A percentile compares a stretch with the other conserved stretches of the same genome.
These are phyloP conservation scores for Mareca strepera DNA, from an alignment of 2,797 vertebrate genomes.

Conservation along the genomic window DNA sequence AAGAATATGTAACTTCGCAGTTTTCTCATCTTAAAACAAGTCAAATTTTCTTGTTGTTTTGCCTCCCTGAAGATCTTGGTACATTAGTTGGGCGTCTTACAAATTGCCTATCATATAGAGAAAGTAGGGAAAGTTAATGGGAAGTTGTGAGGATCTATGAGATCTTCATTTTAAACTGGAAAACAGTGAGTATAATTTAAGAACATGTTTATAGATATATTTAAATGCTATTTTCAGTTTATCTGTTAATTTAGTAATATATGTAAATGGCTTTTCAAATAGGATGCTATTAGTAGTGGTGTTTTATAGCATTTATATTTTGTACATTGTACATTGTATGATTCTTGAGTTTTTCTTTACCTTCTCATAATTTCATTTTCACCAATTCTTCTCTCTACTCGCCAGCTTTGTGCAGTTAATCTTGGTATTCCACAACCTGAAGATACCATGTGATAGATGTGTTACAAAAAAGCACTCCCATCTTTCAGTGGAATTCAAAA, in stretches of 20 bases:
- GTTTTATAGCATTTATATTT: not conserved
- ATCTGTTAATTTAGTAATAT: not conserved
- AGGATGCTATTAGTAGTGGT: not conserved
- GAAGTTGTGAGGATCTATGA: not conserved
- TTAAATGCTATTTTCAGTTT: not conserved
- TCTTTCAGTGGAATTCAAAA: slow-evolving; percentile 82
- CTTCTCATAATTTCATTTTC: not conserved
- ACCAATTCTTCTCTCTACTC: not conserved
- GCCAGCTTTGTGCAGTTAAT: slow-evolving; percentile 72
- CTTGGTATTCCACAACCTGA: slow-evolving; percentile 80
- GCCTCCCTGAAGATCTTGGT: not conserved
- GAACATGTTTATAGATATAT: not conserved
- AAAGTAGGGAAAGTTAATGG: not conserved
- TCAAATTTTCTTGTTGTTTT: not conserved
- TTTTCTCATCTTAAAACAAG: not conserved
- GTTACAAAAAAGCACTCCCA: slow-evolving; percentile 79
- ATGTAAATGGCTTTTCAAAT: not conserved
- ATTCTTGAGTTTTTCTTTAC: not conserved
- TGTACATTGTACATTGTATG: not conserved
- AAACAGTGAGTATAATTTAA: not conserved
- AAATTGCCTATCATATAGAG: not conserved
- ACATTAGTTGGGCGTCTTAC: not conserved
- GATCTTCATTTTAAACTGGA: not conserved
- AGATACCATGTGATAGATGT: slow-evolving; percentile 79
- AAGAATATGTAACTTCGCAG: not conserved